Percentiles rank a stretch among this genome's conserved stretches.
phyloP scores from a whole-genome alignment of 2,113 vertebrate species.

The Saccopteryx bilineata region DNA sequence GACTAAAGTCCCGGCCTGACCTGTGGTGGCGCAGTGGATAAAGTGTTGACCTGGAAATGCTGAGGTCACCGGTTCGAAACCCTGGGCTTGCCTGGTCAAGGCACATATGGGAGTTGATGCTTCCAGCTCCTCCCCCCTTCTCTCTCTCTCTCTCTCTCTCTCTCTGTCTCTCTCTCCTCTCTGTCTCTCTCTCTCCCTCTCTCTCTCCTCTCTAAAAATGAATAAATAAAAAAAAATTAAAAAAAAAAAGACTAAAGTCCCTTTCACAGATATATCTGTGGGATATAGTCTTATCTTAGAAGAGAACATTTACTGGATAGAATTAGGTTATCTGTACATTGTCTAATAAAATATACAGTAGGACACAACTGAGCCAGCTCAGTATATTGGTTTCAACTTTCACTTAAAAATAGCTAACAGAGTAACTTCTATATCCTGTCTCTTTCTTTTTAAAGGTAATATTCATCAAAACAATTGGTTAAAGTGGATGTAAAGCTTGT shows the following conservation, averaged over 20 bases:
- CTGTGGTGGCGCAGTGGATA: too few species aligned
- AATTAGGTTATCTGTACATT: background rate
- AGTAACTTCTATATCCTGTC: background rate
- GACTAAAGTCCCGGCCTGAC: background rate
- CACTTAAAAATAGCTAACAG: background rate
- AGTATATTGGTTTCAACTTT: background rate
- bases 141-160: too few species aligned
- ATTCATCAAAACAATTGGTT: background rate
- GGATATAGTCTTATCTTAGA: background rate
- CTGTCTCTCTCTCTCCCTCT: too few species aligned
- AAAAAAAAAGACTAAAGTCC: background rate
- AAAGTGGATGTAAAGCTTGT: background rate
- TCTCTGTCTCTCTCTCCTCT: too few species aligned
- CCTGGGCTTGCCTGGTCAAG: too few species aligned
- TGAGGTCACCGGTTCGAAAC: too few species aligned
- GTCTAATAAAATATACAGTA: background rate
- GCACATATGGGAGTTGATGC: too few species aligned
- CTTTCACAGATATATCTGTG: background rate
- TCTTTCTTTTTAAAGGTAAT: background rate
- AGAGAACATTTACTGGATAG: background rate
- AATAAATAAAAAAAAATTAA: too few species aligned
- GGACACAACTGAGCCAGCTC: background rate
- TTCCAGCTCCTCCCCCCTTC: too few species aligned
- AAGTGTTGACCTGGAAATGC: too few species aligned
- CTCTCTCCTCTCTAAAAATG: too few species aligned